A percentile compares a stretch with the other conserved stretches of the same genome.
These are phyloP conservation scores for Acrossocheilus wenchowensis DNA, from an alignment of 2,797 vertebrate genomes.

Conservation along the genomic window DNA sequence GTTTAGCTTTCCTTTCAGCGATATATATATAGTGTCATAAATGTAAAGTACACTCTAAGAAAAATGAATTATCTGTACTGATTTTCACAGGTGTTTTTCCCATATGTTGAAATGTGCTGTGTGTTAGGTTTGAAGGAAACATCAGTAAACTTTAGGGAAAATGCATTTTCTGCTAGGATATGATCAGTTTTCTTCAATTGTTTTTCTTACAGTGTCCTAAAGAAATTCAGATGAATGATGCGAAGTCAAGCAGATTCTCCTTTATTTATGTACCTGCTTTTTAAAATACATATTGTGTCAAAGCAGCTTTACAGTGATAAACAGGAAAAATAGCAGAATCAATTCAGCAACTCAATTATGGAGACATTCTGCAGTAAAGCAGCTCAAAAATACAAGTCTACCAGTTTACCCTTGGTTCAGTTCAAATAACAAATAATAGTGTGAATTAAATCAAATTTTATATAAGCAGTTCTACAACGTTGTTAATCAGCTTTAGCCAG, in stretches of 20 bases:
- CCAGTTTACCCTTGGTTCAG: neutral
- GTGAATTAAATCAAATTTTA: neutral
- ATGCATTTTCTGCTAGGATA: no score
- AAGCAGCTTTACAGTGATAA: neutral
- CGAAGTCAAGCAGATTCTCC: neutral
- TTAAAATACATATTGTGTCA: neutral
- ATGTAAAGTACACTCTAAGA: neutral
- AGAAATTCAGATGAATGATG: neutral
- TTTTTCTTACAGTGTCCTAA: neutral
- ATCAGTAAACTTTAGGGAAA: neutral
- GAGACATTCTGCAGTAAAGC: neutral
- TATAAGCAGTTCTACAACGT: no score
- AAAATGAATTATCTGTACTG: neutral
- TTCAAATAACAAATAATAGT: neutral
- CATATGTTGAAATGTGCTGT: neutral
- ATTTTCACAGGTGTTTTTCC: neutral
- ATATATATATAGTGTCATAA: neutral
- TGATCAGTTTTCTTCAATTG: no score
- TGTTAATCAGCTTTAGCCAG: no score
- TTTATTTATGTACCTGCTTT: neutral
- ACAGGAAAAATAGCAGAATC: neutral
- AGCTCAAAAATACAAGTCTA: neutral
- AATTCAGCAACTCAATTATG: no score
- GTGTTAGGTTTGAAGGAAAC: neutral
- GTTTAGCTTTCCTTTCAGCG: neutral